Conservation (phyloP, 1,140 invertebrate genomes). For the Mesaphorura yosii region DNA sequence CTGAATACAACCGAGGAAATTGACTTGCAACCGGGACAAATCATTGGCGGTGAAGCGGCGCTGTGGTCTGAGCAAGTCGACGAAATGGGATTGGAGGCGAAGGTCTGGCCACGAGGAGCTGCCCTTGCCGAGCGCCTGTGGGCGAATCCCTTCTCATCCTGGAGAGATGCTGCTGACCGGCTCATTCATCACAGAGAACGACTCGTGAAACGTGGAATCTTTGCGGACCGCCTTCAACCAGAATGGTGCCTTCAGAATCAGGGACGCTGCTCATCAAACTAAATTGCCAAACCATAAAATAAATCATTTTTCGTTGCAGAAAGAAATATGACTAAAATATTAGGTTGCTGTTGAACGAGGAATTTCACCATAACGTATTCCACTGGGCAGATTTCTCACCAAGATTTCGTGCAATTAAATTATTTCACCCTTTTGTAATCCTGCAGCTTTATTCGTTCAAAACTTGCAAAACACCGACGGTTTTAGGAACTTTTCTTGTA, state of each 20-base stretch:
- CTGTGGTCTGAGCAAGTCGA: conserved; percentile 35
- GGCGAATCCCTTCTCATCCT: conserved; percentile 34
- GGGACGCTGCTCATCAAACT: conserved; percentile 32
- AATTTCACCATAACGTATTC: too few species aligned
- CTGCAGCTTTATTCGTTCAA: too few species aligned
- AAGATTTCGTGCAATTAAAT: too few species aligned
- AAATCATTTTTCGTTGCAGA: too few species aligned
- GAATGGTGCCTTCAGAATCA: conserved; percentile 36
- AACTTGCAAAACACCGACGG: too few species aligned
- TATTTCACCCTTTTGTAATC: too few species aligned
- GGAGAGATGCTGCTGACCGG: conserved; percentile 33
- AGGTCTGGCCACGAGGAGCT: conserved; percentile 33
- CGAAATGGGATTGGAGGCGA: conserved; percentile 31
- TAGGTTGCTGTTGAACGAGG: too few species aligned
- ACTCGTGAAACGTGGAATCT: conserved; percentile 33
- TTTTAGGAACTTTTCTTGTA: too few species aligned
- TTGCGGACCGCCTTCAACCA: conserved; percentile 35
- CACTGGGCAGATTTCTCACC: too few species aligned
- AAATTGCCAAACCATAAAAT: conserved; percentile 9
- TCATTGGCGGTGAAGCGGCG: conserved; percentile 35
- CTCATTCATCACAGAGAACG: conserved; percentile 35
- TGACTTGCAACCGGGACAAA: conserved; percentile 31
- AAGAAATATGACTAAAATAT: too few species aligned
- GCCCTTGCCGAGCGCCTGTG: conserved; percentile 36
- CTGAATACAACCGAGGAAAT: conserved; percentile 29